Evolutionary conservation across 2,888 invertebrate species (phyloP).

Genomic region (Drosophila sordidula): DNA sequence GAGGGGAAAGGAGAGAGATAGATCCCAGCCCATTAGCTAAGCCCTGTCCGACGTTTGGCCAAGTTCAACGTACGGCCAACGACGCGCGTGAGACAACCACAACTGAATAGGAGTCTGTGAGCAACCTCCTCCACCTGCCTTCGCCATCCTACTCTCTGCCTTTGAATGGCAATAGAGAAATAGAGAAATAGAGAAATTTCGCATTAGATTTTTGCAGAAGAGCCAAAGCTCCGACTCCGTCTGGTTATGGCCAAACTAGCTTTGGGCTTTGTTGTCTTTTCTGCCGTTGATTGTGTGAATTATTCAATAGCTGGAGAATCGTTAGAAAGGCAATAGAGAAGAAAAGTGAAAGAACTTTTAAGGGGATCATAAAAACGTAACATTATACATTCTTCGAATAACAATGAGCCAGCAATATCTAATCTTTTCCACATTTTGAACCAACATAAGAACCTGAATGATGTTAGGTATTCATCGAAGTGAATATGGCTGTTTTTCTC

Average conservation of each 20-base stretch:
- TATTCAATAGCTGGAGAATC: conserved; percentile 48
- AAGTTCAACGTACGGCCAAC: conserved; percentile 75
- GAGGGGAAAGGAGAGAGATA: conserved; percentile 4
- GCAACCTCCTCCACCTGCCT: conserved; percentile 33
- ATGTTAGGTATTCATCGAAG: background rate
- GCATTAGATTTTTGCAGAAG: conserved; percentile 75
- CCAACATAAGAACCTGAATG: background rate
- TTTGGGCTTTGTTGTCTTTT: conserved; percentile 27
- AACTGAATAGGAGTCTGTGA: conserved; percentile 33
- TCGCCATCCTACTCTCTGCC: conserved; percentile 6
- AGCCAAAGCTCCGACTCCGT: conserved; percentile 23
- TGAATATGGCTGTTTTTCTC: background rate
- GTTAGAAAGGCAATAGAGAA: conserved; percentile 61
- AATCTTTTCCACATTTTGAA: background rate
- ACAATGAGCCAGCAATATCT: conserved; percentile 11
- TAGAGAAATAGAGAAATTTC: conserved; percentile 78
- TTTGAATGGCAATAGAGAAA: conserved; percentile 66
- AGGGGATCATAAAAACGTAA: conserved; percentile 15
- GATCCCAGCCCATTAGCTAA: conserved; percentile 50
- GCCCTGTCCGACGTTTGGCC: conserved; percentile 58
- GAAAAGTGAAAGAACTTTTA: conserved; percentile 70
- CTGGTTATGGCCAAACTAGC: conserved; percentile 45
- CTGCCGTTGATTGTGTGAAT: conserved; percentile 28
- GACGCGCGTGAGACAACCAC: conserved; percentile 53
- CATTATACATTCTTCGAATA: conserved; percentile 28